Evolutionary conservation across 2,113 vertebrate species (phyloP).

Genomic region (Protobothrops flavoviridis): DNA sequence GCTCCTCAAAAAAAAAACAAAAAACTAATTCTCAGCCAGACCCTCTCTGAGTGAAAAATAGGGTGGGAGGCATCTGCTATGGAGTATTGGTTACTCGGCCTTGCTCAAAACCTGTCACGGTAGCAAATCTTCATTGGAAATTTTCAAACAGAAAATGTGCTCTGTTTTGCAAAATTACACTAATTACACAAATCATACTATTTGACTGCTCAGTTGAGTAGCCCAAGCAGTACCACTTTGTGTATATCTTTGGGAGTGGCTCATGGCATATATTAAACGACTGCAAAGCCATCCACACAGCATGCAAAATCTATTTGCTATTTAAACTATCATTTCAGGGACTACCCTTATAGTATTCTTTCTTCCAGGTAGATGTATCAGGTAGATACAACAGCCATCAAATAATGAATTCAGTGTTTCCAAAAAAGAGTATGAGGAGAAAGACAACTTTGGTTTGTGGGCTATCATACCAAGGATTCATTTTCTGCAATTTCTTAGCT

Average conservation of each 20-base stretch:
- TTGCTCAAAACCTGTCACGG: not conserved
- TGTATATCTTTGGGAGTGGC: not conserved
- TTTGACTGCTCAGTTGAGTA: not conserved
- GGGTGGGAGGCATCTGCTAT: not conserved
- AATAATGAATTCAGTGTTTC: not conserved
- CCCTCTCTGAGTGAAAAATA: not conserved
- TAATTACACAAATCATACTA: not conserved
- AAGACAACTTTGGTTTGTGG: not conserved
- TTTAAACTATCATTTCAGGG: not conserved
- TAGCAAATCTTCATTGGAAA: not conserved
- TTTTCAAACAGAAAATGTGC: not conserved
- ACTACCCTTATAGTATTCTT: not conserved
- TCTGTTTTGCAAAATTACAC: not conserved
- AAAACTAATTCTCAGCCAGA: not conserved
- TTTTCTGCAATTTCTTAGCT: slow-evolving; percentile 1
- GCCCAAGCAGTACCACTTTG: not conserved
- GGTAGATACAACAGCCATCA: not conserved
- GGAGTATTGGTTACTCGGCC: not conserved
- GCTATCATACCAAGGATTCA: not conserved
- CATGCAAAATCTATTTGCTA: not conserved
- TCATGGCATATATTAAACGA: not conserved
- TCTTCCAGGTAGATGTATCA: not conserved
- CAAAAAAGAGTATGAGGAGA: not conserved
- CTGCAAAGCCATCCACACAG: not conserved
- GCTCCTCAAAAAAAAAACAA: not conserved